Base-by-base conservation (phyloP, 2,888 invertebrate species). In the Meteorus colon region DNA sequence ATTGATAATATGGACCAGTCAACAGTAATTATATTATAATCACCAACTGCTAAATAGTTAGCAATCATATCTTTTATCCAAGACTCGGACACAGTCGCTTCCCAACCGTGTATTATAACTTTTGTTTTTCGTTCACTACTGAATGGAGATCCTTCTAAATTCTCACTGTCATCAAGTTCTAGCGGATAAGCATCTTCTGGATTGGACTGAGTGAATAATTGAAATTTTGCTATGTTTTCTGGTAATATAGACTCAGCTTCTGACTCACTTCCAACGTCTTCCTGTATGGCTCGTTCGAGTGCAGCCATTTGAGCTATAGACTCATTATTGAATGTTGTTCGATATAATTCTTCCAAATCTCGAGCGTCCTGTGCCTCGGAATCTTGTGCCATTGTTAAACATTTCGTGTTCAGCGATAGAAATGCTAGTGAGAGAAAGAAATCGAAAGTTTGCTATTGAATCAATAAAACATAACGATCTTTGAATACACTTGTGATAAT, bases 1-100 rank as follows among this genome's bases (percentile, higher is more conserved):
- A 59, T 75, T 4, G 88, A 85, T 14, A 79, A 85, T 1, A 82
- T 77, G 59, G 85, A 87, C 92, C 92, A 92, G 82, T 92, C 91
- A 1, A 92, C 89, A 10, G 89, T 87, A 34, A 92, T 88, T 4
- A 92, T 86, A 80, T 92, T 92, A 76, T 86, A 89, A 78, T 91
- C 86, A 2, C 84, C 89, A 16, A 78, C 84, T 10, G 78, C 81
- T 27, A 92, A 81, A 77, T 91, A 92, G 74, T 89, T 91, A 51
- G 84, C 82, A 10, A 88, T 87, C 74, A 91, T 82, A 1, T 84
- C 80, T n/a, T 81, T 82, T 5, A 86, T 74, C 88, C 88, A 88
- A 14, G 77, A 79, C n/a, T 85, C 83, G 45, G 83, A 83, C 19
- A 84, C 86, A 69, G 86, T 89, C 77, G 91, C 91, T 1, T 88